Conservation (phyloP, 1,140 invertebrate species). For the Gryllus bimaculatus region DNA sequence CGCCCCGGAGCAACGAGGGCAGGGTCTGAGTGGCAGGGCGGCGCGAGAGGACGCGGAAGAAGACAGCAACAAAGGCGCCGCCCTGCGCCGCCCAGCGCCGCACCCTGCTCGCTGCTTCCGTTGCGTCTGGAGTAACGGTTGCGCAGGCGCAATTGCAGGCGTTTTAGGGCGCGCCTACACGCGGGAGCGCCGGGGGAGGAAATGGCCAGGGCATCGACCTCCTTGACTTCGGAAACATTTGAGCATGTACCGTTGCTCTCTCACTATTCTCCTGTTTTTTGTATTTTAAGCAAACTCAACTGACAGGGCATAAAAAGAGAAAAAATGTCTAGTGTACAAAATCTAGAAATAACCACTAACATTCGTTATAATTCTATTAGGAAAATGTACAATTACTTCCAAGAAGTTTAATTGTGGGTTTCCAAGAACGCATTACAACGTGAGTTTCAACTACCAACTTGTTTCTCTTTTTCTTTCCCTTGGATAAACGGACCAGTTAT, state of each 20-base stretch:
- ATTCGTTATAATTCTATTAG: no score
- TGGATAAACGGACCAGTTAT: no score
- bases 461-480: no score
- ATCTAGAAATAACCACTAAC: no score
- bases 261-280: no score
- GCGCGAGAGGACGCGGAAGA: neutral
- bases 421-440: no score
- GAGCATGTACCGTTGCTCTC: neutral
- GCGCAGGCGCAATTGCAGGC: neutral
- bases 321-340: no score
- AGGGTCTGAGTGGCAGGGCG: neutral
- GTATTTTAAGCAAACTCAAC: no score
- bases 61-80: neutral
- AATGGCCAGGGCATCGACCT: neutral
- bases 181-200: neutral
- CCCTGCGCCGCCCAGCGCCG: neutral
- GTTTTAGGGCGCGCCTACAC: neutral
- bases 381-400: no score
- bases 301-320: no score
- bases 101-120: neutral
- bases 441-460: no score
- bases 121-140: neutral
- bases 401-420: no score
- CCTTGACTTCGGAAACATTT: neutral
- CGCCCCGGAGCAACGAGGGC: neutral